A percentile compares a stretch with the other conserved stretches of the same genome.
Conservation (phyloP, 2,113 vertebrate species). For the Hystrix brachyura region DNA sequence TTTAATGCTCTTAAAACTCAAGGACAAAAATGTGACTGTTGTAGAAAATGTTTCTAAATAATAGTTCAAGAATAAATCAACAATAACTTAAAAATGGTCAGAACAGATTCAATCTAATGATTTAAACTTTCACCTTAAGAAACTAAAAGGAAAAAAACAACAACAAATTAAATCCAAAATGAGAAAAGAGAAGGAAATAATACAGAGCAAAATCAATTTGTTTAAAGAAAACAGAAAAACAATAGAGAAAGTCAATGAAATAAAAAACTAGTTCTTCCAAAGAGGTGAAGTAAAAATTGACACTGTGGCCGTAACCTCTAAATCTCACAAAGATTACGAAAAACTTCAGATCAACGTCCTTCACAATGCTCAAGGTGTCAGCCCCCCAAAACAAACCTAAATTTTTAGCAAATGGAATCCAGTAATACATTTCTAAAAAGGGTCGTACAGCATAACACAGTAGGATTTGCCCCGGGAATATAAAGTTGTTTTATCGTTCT, state of each 20-base stretch:
- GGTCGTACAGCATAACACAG: neutral
- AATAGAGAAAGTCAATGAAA: neutral
- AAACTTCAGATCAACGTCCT: neutral
- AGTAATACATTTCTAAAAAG: neutral
- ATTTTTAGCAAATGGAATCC: slow-evolving; percentile 1
- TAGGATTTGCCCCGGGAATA: neutral
- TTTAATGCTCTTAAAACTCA: neutral
- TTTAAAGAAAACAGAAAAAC: neutral
- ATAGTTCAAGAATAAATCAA: slow-evolving; percentile 7
- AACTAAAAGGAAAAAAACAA: neutral
- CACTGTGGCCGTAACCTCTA: neutral
- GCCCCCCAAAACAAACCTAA: no score
- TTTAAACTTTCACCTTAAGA: neutral
- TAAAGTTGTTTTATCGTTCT: neutral
- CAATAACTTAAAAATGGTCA: neutral
- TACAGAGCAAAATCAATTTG: neutral
- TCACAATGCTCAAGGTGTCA: neutral
- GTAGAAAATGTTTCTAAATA: slow-evolving; percentile 11
- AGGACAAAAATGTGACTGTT: neutral
- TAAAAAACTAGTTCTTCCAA: slow-evolving; percentile 36
- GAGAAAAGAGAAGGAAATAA: neutral
- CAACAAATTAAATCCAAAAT: neutral
- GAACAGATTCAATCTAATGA: neutral
- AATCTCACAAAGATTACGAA: neutral
- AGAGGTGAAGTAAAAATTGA: neutral